These are phyloP conservation scores for Bombus vancouverensis DNA, from an alignment of 1,140 invertebrate genomes.

Conservation along the genomic window DNA sequence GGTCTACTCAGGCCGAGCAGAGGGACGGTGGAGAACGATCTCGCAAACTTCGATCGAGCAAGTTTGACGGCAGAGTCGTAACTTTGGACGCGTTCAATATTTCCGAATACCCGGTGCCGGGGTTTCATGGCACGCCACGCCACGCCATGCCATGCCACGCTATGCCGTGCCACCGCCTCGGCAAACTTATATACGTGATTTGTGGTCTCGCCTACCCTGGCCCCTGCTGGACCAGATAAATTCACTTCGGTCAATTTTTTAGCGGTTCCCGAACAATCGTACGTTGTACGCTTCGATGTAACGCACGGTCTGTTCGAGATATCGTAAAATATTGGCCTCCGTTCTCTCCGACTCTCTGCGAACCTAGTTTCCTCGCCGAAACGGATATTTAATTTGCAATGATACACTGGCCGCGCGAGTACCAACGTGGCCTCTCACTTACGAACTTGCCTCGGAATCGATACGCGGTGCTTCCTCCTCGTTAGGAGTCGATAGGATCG, in stretches of 20 bases:
- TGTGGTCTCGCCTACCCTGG: slow-evolving; percentile 25
- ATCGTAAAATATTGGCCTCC: slow-evolving; percentile 48
- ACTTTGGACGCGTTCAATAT: slow-evolving; percentile 64
- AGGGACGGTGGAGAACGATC: slow-evolving; percentile 23
- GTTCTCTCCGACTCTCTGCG: neutral
- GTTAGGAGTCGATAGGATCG: neutral
- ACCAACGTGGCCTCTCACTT: neutral
- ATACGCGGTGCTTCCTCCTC: neutral
- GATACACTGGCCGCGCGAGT: neutral
- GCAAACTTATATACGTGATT: slow-evolving; percentile 65
- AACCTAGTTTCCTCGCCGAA: neutral
- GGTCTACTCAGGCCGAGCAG: neutral
- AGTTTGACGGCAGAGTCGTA: slow-evolving; percentile 64
- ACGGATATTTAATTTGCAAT: slow-evolving; percentile 26
- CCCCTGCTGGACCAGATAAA: slow-evolving; percentile 46
- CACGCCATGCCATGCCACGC: neutral
- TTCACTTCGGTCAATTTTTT: slow-evolving; percentile 60
- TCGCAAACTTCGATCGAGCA: slow-evolving; percentile 57
- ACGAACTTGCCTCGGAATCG: neutral
- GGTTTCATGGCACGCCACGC: slow-evolving; percentile 17
- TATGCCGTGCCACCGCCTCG: neutral
- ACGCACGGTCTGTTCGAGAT: slow-evolving; percentile 3
- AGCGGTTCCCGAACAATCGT: slow-evolving; percentile 52
- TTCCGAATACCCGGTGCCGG: slow-evolving; percentile 56
- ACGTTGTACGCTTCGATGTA: neutral